Evolutionary conservation across 2,888 invertebrate genomes (phyloP).

Genomic region (Eretmocerus hayati): DNA sequence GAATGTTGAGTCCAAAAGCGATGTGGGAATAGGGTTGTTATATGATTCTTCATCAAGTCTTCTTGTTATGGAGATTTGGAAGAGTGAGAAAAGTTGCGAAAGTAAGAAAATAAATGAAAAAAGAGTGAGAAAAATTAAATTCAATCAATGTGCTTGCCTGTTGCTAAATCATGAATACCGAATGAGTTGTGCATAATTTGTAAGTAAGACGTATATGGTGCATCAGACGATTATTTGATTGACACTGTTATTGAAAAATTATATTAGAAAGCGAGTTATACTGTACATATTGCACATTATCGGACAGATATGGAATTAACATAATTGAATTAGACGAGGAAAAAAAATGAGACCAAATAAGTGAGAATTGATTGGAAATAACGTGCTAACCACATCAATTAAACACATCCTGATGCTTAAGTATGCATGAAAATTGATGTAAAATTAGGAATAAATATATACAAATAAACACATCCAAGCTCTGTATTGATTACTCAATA

Average conservation of each 20-base stretch:
- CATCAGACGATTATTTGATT: slow-evolving; percentile 43
- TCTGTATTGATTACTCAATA: slow-evolving; percentile 41
- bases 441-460: slow-evolving; percentile 30
- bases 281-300: slow-evolving; percentile 43
- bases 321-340: slow-evolving; percentile 25
- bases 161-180: slow-evolving; percentile 23
- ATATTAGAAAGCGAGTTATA: slow-evolving; percentile 28
- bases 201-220: slow-evolving; percentile 23
- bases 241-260: slow-evolving; percentile 37
- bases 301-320: slow-evolving; percentile 26
- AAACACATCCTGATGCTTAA: slow-evolving; percentile 11
- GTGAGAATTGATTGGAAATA: slow-evolving; percentile 13
- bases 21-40: no score
- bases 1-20: no score
- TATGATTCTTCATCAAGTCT: no score
- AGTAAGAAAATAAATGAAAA: slow-evolving; percentile 2
- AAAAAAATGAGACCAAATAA: slow-evolving; percentile 6
- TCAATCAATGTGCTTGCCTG: slow-evolving; percentile 20
- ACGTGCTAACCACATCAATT: slow-evolving; percentile 12
- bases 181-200: slow-evolving; percentile 30
- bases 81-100: background rate
- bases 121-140: slow-evolving; percentile 30
- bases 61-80: no score
- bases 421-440: slow-evolving; percentile 23
- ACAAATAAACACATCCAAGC: slow-evolving; percentile 35